These are phyloP conservation scores for Drosophila ogumai DNA, from an alignment of 1,140 invertebrate species.

Conservation along the genomic window DNA sequence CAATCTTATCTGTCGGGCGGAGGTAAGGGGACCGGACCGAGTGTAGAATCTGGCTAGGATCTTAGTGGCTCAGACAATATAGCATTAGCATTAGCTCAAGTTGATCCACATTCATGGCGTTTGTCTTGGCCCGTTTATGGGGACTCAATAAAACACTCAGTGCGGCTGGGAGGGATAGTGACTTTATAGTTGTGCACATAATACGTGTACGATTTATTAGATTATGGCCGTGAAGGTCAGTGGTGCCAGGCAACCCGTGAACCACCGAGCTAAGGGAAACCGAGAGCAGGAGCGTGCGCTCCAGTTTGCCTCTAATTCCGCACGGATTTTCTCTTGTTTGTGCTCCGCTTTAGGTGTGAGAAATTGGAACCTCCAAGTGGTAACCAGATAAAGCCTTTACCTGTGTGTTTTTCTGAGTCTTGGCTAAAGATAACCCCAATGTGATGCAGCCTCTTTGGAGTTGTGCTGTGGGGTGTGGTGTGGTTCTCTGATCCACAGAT, in stretches of 20 bases:
- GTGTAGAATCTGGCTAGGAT: conserved; percentile 16
- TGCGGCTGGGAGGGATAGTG: conserved; percentile 42
- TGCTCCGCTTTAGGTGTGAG: conserved; percentile 64
- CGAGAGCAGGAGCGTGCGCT: conserved; percentile 24
- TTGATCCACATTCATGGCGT: conserved; percentile 58
- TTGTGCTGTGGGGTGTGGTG: background rate
- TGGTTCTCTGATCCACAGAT: background rate
- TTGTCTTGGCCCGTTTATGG: conserved; percentile 52
- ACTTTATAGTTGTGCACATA: conserved; percentile 74
- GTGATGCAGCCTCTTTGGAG: conserved; percentile 28
- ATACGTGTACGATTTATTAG: conserved; percentile 76
- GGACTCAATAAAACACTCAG: conserved; percentile 74
- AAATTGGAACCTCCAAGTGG: conserved; percentile 69
- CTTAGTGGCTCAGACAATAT: conserved; percentile 42
- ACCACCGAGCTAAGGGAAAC: conserved; percentile 9
- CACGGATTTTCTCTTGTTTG: conserved; percentile 48
- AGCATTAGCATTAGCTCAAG: conserved; percentile 39
- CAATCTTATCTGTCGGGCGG: conserved; percentile 27
- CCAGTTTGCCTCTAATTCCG: conserved; percentile 51
- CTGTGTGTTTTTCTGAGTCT: conserved; percentile 17
- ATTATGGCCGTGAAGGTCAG: conserved; percentile 80
- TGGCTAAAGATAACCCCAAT: conserved; percentile 32
- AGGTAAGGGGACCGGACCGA: no score
- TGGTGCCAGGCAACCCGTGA: conserved; percentile 32
- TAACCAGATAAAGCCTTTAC: conserved; percentile 60